Evolutionary conservation across 2,113 vertebrate genomes (phyloP).

Genomic region (Haliaeetus leucogaster): DNA sequence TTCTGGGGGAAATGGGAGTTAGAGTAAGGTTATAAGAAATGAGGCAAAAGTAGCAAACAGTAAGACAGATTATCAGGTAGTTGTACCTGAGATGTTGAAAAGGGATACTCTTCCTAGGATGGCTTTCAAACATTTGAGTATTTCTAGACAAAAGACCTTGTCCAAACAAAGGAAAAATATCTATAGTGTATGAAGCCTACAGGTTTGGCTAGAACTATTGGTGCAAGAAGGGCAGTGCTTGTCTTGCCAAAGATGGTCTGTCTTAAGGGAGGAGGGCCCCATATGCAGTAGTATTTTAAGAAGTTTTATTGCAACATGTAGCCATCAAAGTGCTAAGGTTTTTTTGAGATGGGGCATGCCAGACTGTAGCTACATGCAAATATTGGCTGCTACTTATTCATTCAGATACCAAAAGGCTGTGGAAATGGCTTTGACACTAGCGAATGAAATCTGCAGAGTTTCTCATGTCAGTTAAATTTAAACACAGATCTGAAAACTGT

Average conservation of each 20-base stretch:
- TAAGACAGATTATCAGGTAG: background rate
- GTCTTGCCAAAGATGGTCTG: accelerated
- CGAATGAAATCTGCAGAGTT: background rate
- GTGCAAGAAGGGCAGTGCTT: background rate
- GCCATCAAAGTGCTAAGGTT: background rate
- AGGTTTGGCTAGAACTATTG: background rate
- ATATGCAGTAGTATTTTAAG: background rate
- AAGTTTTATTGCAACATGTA: background rate
- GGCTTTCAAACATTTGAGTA: background rate
- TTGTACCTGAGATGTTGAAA: background rate
- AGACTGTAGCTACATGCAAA: background rate
- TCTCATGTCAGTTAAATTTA: background rate
- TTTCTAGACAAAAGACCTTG: background rate
- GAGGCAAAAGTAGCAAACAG: background rate
- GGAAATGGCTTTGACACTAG: background rate
- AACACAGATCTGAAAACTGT: background rate
- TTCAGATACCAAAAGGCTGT: background rate
- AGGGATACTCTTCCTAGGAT: background rate
- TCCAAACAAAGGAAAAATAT: background rate
- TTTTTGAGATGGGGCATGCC: background rate
- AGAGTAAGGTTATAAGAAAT: background rate
- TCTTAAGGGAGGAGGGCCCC: background rate
- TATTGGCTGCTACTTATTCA: background rate
- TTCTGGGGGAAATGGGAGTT: background rate
- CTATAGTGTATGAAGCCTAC: background rate